Percentiles rank a stretch among this genome's conserved stretches.
Evolutionary conservation across 2,888 invertebrate species (phyloP).

Genomic region (Pemphredon lugubris): DNA sequence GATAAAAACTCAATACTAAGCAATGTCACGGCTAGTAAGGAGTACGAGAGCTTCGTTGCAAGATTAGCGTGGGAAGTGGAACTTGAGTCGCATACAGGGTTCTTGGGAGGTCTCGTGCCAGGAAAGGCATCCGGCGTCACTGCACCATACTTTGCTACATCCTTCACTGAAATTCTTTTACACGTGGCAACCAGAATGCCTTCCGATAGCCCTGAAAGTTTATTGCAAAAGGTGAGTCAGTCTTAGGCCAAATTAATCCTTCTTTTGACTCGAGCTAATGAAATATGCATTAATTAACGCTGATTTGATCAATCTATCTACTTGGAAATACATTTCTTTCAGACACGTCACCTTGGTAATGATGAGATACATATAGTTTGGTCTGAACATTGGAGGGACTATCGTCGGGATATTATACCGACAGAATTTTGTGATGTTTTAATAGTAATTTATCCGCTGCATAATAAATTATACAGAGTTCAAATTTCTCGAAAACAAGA

Average conservation of each 20-base stretch:
- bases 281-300: not conserved
- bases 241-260: no score
- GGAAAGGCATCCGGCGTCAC: slow-evolving; percentile 95
- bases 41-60: slow-evolving; percentile 93
- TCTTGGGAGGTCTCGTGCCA: slow-evolving; percentile 95
- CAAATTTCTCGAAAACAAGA: slow-evolving; percentile 88
- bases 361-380: slow-evolving; percentile 99
- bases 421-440: slow-evolving; percentile 99
- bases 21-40: slow-evolving; percentile 95
- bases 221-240: slow-evolving; percentile 88
- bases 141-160: slow-evolving; percentile 97
- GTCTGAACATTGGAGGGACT: slow-evolving; percentile 98
- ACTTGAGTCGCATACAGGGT: slow-evolving; percentile 96
- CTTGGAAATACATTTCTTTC: slow-evolving; percentile 63
- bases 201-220: slow-evolving; percentile 92
- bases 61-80: slow-evolving; percentile 92
- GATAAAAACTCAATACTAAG: slow-evolving; percentile 96
- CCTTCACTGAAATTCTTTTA: slow-evolving; percentile 96
- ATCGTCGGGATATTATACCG: slow-evolving; percentile 97
- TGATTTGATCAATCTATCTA: not conserved
- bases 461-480: slow-evolving; percentile 92
- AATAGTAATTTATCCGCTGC: slow-evolving; percentile 96
- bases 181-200: slow-evolving; percentile 99
- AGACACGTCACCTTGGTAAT: slow-evolving; percentile 97
- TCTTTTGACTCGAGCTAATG: not conserved